Conservation (phyloP, 92 coral and sea anemone species). For the Hydrozoanthus gracilis region DNA sequence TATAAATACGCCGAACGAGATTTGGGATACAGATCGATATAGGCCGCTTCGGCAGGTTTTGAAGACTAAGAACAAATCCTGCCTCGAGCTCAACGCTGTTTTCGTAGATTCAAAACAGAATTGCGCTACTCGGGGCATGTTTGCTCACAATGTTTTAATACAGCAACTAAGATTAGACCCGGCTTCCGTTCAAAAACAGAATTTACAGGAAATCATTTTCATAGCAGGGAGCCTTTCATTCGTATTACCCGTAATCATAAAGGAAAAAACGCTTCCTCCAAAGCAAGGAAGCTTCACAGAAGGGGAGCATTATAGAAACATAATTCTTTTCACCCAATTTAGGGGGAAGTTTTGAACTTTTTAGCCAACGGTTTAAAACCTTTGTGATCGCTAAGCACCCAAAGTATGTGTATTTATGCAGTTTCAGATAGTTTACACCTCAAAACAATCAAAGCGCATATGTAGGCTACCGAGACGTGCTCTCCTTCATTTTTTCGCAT, state of each 20-base stretch:
- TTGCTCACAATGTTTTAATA: slow-evolving; percentile 58
- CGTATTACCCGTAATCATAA: slow-evolving; percentile 75
- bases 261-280: slow-evolving; percentile 64
- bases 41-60: slow-evolving; percentile 37
- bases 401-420: slow-evolving; percentile 79
- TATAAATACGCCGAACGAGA: slow-evolving; percentile 81
- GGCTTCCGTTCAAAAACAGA: slow-evolving; percentile 84
- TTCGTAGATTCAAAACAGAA: slow-evolving; percentile 52
- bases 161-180: slow-evolving; percentile 81
- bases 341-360: slow-evolving; percentile 46
- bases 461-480: slow-evolving; percentile 47
- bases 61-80: slow-evolving; percentile 18
- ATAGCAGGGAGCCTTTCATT: slow-evolving; percentile 93
- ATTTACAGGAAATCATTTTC: slow-evolving; percentile 94
- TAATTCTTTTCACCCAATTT: slow-evolving; percentile 6
- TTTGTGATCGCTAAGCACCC: slow-evolving; percentile 64
- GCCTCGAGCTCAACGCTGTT: slow-evolving; percentile 45
- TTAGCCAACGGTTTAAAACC: slow-evolving; percentile 36
- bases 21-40: slow-evolving; percentile 67
- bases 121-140: slow-evolving; percentile 58
- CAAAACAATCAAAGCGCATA: slow-evolving; percentile 73
- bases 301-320: slow-evolving; percentile 21
- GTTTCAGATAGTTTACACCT: slow-evolving; percentile 83
- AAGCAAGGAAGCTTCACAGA: slow-evolving; percentile 41
- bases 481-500: slow-evolving; percentile 31